Evolutionary conservation across 2,797 vertebrate genomes (phyloP).

Genomic region (Aeoliscus strigatus): DNA sequence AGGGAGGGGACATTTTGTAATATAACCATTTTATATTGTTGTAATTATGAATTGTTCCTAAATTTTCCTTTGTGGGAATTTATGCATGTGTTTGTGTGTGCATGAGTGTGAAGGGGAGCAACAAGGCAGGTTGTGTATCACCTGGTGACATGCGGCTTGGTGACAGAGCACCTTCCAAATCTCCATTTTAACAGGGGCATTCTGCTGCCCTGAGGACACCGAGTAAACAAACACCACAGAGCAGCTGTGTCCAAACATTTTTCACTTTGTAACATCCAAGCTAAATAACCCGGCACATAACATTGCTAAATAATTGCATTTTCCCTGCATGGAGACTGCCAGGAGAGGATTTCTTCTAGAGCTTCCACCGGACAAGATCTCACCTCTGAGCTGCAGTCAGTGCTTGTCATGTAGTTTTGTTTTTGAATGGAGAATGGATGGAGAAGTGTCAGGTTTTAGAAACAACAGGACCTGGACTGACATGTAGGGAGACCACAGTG

Average conservation of each 20-base stretch:
- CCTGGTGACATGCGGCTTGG: conserved; percentile 46
- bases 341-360: conserved; percentile 42
- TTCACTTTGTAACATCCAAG: conserved; percentile 55
- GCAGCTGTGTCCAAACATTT: conserved; percentile 59
- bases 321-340: conserved; percentile 47
- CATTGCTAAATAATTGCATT: conserved; percentile 56
- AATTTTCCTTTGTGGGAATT: conserved; percentile 12
- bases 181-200: conserved; percentile 53
- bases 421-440: too few species aligned
- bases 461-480: too few species aligned
- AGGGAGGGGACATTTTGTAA: not conserved
- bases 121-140: conserved; percentile 55
- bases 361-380: conserved; percentile 33
- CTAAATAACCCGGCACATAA: conserved; percentile 51
- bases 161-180: conserved; percentile 49
- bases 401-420: conserved; percentile 13
- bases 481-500: too few species aligned
- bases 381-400: conserved; percentile 22
- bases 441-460: too few species aligned
- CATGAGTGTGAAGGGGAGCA: conserved; percentile 56
- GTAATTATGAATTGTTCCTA: not conserved
- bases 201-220: conserved; percentile 48
- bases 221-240: conserved; percentile 42
- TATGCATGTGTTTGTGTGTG: conserved; percentile 41
- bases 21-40: too few species aligned